phyloP scores from a whole-genome alignment of 1,140 invertebrate genomes.

The Calephelis nemesis region DNA sequence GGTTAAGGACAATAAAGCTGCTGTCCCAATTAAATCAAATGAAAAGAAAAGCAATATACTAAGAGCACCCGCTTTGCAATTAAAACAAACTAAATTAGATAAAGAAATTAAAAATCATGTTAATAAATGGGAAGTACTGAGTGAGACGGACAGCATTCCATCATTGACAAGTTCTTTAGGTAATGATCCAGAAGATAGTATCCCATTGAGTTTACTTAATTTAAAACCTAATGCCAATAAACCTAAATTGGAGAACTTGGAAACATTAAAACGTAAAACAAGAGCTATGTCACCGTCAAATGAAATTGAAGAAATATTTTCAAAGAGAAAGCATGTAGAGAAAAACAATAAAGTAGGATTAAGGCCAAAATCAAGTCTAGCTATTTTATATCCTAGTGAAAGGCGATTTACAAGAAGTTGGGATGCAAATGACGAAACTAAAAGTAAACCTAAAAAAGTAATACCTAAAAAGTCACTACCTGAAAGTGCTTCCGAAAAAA shows the following conservation, averaged over 20 bases:
- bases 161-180: conserved; percentile 69
- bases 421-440: conserved; percentile 53
- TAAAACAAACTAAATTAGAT: conserved; percentile 66
- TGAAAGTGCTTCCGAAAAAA: conserved; percentile 45
- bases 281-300: conserved; percentile 75
- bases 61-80: conserved; percentile 59
- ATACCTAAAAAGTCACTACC: conserved; percentile 54
- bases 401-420: conserved; percentile 62
- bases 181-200: conserved; percentile 77
- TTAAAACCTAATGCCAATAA: conserved; percentile 52
- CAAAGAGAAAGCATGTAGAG: conserved; percentile 64
- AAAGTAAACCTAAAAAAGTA: conserved; percentile 52
- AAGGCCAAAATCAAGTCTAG: conserved; percentile 71
- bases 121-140: conserved; percentile 80
- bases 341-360: conserved; percentile 56
- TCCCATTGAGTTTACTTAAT: conserved; percentile 73
- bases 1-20: conserved; percentile 43
- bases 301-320: conserved; percentile 75
- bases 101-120: conserved; percentile 68
- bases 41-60: conserved; percentile 60
- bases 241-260: conserved; percentile 63
- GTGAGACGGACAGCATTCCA: conserved; percentile 80
- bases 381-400: conserved; percentile 62
- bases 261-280: conserved; percentile 72
- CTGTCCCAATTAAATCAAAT: conserved; percentile 31